Conservation (phyloP, 2,113 vertebrate genomes). For the Chinchilla lanigera region DNA sequence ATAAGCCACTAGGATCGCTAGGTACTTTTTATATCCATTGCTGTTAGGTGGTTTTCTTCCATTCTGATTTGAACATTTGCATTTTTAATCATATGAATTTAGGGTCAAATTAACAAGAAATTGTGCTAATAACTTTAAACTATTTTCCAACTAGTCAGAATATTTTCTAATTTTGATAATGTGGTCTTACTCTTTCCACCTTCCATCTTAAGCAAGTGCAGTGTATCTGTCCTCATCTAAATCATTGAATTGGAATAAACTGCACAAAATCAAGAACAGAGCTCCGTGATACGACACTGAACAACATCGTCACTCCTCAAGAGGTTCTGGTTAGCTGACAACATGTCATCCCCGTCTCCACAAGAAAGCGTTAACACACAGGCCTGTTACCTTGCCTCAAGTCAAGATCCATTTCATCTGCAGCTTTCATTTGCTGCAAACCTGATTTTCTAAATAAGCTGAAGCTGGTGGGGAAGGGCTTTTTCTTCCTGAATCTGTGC, state of each 20-base stretch:
- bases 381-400: not conserved
- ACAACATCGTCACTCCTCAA: not conserved
- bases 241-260: not conserved
- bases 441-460: conserved; percentile 5
- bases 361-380: not conserved
- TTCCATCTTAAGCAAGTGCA: conserved; percentile 2
- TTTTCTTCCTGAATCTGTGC: not conserved
- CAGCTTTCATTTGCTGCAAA: conserved; percentile 10
- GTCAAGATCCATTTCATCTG: not conserved
- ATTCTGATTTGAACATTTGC: not conserved
- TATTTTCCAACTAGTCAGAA: not conserved
- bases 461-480: not conserved
- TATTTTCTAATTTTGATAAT: conserved; percentile 38
- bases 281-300: not conserved
- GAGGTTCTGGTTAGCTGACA: not conserved
- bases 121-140: conserved; percentile 25
- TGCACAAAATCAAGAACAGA: not conserved
- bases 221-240: not conserved
- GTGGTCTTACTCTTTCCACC: not conserved
- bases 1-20: not conserved
- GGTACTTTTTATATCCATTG: not conserved
- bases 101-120: not conserved
- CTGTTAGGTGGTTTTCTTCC: not conserved
- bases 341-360: not conserved
- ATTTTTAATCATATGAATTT: not conserved